Evolutionary conservation across 2,113 vertebrate species (phyloP).

Genomic region (Lepidothrix coronata): DNA sequence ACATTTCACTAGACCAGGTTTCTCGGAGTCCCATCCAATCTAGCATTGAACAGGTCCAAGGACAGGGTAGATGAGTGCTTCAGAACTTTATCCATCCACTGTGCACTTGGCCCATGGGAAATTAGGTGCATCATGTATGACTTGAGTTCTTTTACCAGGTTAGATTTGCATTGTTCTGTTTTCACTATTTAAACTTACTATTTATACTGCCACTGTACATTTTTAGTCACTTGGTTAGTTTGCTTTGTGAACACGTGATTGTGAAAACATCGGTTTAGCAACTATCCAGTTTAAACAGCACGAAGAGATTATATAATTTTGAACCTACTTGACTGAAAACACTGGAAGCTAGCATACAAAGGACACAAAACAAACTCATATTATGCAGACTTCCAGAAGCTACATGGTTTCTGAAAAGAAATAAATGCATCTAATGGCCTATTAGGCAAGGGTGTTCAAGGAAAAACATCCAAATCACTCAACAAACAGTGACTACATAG

Average conservation of each 20-base stretch:
- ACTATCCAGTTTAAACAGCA: neutral
- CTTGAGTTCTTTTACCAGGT: neutral
- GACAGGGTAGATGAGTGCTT: neutral
- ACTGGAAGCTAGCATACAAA: neutral
- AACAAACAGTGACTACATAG: neutral
- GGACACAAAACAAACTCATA: neutral
- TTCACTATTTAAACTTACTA: neutral
- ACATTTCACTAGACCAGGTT: neutral
- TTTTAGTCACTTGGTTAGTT: neutral
- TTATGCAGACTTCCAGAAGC: neutral
- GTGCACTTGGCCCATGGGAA: neutral
- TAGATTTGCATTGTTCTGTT: neutral
- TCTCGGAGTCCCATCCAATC: neutral
- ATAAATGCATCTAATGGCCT: neutral
- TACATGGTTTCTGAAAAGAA: neutral
- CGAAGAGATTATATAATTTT: neutral
- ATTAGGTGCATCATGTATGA: accelerated
- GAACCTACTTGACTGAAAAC: neutral
- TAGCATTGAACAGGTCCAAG: neutral
- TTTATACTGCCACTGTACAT: neutral
- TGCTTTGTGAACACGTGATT: neutral
- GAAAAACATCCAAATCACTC: neutral
- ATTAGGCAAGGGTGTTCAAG: slow-evolving; percentile 16
- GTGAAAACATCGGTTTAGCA: neutral
- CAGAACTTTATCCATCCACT: neutral